Conservation (phyloP, 1,140 invertebrate genomes). For the Condylostylus longicornis region DNA sequence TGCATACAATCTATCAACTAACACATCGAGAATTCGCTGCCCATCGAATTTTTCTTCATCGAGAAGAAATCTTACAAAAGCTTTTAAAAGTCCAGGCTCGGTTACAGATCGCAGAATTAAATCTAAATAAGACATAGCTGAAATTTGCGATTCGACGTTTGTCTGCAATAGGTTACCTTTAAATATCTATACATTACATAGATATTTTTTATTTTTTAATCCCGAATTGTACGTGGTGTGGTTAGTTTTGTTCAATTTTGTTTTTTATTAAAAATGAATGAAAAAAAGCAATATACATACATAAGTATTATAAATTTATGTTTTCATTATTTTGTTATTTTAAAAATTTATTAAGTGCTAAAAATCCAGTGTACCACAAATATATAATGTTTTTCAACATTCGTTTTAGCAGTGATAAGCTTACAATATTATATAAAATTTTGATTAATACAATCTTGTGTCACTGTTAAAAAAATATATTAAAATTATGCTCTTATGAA, state of each 20-base stretch:
- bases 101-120: slow-evolving; percentile 74
- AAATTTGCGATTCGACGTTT: slow-evolving; percentile 71
- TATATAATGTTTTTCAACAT: too few relatives aligned
- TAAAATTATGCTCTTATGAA: too few relatives aligned
- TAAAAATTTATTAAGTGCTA: too few relatives aligned
- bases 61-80: slow-evolving; percentile 74
- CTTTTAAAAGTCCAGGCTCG: slow-evolving; percentile 63
- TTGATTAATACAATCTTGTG: too few relatives aligned
- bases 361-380: too few relatives aligned
- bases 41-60: slow-evolving; percentile 70
- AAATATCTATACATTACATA: slow-evolving; percentile 30
- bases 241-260: slow-evolving; percentile 13
- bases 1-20: slow-evolving; percentile 55
- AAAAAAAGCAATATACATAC: slow-evolving; percentile 15
- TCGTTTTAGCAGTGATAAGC: too few relatives aligned
- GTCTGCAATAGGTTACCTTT: slow-evolving; percentile 45
- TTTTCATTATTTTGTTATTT: too few relatives aligned
- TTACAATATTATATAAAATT: too few relatives aligned
- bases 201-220: slow-evolving; percentile 33
- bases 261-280: slow-evolving; percentile 9
- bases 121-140: slow-evolving; percentile 84
- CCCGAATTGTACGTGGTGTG: too few relatives aligned
- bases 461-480: too few relatives aligned
- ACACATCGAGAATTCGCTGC: slow-evolving; percentile 55
- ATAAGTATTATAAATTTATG: too few relatives aligned